Conservation (phyloP, 2,888 invertebrate genomes). For the Ectobius pallidus region DNA sequence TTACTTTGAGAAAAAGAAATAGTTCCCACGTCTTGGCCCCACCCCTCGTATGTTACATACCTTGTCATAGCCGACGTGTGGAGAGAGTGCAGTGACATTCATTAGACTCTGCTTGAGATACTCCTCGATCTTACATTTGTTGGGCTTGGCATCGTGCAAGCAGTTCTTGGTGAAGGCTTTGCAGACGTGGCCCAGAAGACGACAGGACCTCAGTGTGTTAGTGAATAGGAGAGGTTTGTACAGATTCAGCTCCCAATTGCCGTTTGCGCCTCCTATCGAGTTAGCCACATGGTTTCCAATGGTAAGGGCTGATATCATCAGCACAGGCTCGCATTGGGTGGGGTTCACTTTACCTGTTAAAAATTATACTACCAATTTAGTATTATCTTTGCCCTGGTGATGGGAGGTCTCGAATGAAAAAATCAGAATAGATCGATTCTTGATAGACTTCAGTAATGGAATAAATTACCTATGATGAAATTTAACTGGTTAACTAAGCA, state of each 20-base stretch:
- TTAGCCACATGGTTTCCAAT: constrained; percentile 98
- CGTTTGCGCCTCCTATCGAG: constrained; percentile 90
- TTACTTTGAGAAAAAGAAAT: no score
- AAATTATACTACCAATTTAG: no score
- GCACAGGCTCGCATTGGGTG: constrained; percentile 97
- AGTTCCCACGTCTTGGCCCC: no score
- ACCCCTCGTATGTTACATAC: no score
- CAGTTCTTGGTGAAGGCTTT: constrained; percentile 88
- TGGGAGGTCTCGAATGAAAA: neutral
- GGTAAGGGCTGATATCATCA: constrained; percentile 95
- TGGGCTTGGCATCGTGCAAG: constrained; percentile 79
- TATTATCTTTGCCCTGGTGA: no score
- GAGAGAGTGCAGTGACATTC: constrained; percentile 97
- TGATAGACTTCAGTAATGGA: no score
- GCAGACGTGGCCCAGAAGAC: constrained; percentile 83
- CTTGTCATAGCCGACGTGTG: constrained; percentile 97
- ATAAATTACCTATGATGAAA: no score
- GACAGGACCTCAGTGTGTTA: constrained; percentile 89
- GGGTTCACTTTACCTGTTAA: constrained; percentile 91
- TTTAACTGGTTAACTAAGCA: no score
- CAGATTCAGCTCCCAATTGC: constrained; percentile 98
- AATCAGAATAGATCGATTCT: neutral
- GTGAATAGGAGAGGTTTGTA: constrained; percentile 97
- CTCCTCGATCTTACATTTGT: constrained; percentile 75
- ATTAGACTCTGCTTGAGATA: constrained; percentile 93